Conservation (phyloP, 1,140 invertebrate genomes). For the Brachystomella parvula region DNA sequence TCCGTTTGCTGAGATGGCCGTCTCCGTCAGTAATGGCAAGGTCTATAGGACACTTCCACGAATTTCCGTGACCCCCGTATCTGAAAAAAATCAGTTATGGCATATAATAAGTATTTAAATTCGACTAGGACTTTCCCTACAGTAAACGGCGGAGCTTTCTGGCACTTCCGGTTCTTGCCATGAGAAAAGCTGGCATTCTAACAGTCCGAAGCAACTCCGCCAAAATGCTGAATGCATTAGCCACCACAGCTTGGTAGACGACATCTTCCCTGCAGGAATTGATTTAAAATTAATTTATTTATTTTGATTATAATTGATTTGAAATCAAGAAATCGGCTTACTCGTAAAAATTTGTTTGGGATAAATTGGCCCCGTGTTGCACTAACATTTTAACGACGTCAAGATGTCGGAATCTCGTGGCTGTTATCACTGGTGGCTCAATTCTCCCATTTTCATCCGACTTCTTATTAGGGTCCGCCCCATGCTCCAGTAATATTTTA, state of each 20-base stretch:
- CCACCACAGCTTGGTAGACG: constrained; percentile 33
- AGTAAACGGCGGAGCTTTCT: too few relatives aligned
- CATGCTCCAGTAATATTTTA: constrained; percentile 24
- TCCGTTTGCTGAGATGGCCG: constrained; percentile 16
- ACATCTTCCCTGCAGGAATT: constrained; percentile 30
- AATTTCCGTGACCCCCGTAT: too few relatives aligned
- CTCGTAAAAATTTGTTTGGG: constrained; percentile 34
- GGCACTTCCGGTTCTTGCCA: too few relatives aligned
- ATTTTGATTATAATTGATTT: not conserved
- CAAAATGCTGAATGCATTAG: constrained; percentile 33
- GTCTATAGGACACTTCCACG: constrained; percentile 24
- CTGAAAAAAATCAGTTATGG: too few relatives aligned
- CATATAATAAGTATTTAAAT: too few relatives aligned
- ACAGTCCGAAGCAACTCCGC: constrained; percentile 21
- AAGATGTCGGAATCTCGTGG: constrained; percentile 23
- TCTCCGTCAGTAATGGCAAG: constrained; percentile 15
- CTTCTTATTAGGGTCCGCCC: constrained; percentile 33
- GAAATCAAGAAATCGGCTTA: constrained; percentile 13
- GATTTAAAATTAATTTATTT: not conserved
- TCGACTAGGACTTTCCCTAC: too few relatives aligned
- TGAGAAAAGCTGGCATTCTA: constrained; percentile 12
- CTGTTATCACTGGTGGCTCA: constrained; percentile 33
- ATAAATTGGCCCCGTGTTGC: constrained; percentile 20
- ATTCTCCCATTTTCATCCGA: constrained; percentile 29
- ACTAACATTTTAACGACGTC: constrained; percentile 23